Conservation (phyloP, 1,140 invertebrate species). For the Drosophila hydei region DNA sequence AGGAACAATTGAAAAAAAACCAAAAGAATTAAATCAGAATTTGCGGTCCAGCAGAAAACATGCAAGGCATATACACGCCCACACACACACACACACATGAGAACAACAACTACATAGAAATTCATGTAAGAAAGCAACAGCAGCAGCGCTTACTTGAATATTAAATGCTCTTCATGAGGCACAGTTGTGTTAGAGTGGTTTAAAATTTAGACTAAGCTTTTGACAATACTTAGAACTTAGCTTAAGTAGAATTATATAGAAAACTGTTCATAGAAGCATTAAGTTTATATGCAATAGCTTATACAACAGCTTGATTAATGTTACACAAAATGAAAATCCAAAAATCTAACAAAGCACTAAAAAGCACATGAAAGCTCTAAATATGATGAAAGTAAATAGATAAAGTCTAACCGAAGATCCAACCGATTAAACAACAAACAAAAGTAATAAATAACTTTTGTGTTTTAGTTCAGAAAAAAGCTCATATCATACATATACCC, state of each 20-base stretch:
- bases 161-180: constrained; percentile 2
- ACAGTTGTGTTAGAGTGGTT: too few species aligned
- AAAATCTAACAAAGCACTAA: background rate
- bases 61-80: constrained; percentile 41
- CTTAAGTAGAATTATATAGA: too few species aligned
- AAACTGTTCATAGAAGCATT: too few species aligned
- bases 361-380: constrained; percentile 3
- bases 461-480: background rate
- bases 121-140: constrained; percentile 10
- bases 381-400: background rate
- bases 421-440: background rate
- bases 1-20: constrained; percentile 43
- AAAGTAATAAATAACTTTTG: background rate
- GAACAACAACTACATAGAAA: constrained; percentile 29
- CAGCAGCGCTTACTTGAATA: background rate
- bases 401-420: too few species aligned
- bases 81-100: constrained; percentile 17
- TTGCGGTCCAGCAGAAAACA: constrained; percentile 61
- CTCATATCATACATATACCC: constrained; percentile 7
- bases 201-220: too few species aligned
- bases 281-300: too few species aligned
- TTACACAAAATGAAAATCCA: background rate
- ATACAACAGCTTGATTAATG: too few species aligned
- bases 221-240: too few species aligned
- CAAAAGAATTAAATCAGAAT: constrained; percentile 71